Conservation (phyloP, 1,140 invertebrate genomes). For the Pachyrhynchus sulphureomaculatus region DNA sequence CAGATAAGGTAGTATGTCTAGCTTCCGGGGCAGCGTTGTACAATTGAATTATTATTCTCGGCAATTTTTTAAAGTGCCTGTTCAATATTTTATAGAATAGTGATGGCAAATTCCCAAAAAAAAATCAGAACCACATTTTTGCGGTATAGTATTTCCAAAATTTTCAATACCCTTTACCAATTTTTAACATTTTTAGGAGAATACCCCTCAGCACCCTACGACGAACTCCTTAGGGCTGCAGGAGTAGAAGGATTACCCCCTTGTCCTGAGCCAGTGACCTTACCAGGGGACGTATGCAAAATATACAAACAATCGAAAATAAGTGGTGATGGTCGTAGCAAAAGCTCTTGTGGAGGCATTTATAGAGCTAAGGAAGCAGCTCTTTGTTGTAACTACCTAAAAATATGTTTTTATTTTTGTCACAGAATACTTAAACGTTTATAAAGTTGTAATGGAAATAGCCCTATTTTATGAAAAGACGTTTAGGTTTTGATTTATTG, state of each 20-base stretch:
- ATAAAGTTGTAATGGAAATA: too few species aligned
- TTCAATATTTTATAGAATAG: too few species aligned
- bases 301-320: conserved; percentile 53
- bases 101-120: too few species aligned
- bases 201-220: conserved; percentile 58
- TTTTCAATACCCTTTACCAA: conserved; percentile 1
- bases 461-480: too few species aligned
- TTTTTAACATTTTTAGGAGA: conserved; percentile 39
- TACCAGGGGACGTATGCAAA: conserved; percentile 56
- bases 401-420: conserved; percentile 3
- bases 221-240: conserved; percentile 54
- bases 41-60: too few species aligned
- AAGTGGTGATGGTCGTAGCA: conserved; percentile 30
- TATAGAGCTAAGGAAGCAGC: conserved; percentile 18
- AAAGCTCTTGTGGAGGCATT: conserved; percentile 22
- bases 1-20: too few species aligned
- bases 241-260: conserved; percentile 54
- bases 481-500: too few species aligned
- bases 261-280: conserved; percentile 54
- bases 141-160: background rate
- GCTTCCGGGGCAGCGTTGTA: too few species aligned
- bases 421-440: too few species aligned
- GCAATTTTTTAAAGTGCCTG: too few species aligned
- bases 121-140: too few species aligned
- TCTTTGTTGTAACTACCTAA: conserved; percentile 8